These are phyloP conservation scores for Gibbula magus DNA, from an alignment of 2,888 invertebrate species.

Conservation along the genomic window DNA sequence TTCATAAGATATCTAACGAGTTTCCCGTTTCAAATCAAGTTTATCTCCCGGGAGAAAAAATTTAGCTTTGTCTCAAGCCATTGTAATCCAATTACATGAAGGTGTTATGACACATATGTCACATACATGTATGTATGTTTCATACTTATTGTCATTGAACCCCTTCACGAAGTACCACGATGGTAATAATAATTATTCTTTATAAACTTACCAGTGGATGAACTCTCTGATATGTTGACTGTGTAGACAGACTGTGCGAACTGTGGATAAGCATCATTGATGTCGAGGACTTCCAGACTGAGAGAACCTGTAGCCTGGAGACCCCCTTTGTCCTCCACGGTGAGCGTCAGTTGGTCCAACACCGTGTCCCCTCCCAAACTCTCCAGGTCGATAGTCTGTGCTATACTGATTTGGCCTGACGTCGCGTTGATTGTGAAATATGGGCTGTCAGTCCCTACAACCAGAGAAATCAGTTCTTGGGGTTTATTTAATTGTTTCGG, in stretches of 20 bases:
- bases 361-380: not conserved
- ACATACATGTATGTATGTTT: no score
- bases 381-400: not conserved
- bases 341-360: not conserved
- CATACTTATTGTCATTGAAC: no score
- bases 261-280: not conserved
- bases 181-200: no score
- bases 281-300: constrained; percentile 9
- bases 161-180: no score
- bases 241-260: constrained; percentile 11
- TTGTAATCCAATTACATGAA: no score
- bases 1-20: no score
- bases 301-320: not conserved
- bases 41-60: no score
- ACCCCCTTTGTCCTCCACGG: not conserved
- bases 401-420: not conserved
- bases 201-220: not conserved
- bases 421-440: constrained; percentile 6
- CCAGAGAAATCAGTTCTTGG: no score
- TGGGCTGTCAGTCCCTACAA: constrained; percentile 9
- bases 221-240: constrained; percentile 6
- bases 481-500: no score
- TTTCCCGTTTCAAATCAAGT: no score
- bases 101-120: no score
- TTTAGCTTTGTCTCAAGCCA: no score